Evolutionary conservation across 2,113 vertebrate genomes (phyloP), one percentile per base, ranked within the genome.

Genomic region (Aleadryas rufinucha): DNA sequence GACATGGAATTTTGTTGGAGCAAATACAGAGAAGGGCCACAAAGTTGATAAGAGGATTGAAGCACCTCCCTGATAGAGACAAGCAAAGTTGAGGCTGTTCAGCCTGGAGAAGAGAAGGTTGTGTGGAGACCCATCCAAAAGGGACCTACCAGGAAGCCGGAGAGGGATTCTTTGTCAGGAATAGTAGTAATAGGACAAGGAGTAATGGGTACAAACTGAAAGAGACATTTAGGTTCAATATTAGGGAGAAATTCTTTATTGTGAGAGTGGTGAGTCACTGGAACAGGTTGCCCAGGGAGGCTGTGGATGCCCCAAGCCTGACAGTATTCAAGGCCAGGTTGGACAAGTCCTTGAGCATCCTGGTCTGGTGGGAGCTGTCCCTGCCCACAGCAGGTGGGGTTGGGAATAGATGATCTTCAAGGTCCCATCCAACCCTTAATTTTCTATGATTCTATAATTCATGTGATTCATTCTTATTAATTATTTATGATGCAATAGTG

Each of bases 91-190:
- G 31, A 7, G 31, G 6, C 45, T 2, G 2, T 61, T 83, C 45
- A 52, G 45, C 6, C 26, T 35, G 31, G 20, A 35, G 54, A 59
- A 59, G 18, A 27, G 22, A 60, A 60, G 24, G 20, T 35, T 70
- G 13, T 60, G 37, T 30, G 16, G 37, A 60, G 3, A 70, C 3
- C 4, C 3, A 12, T 20, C 45, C 24, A 44, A 61, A 35, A 11
- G 10, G 2, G 2, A 52, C 10, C 12, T 52, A 42, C 8, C 16
- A 52, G 24, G 37, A 52, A 24, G 26, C 3, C 0, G 0, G 16
- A 44, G 13, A 52, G 7, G 8, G 15, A 11, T 3, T 31, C 37
- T 44, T 30, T 52, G 26, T 52, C 8, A 37, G 47, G 16, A 84
- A 26, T 1, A 4, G 21, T 44, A 61, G 33, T 37, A 31, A 16